A percentile compares a stretch with the other conserved stretches of the same genome.
phyloP scores from a whole-genome alignment of 2,888 invertebrate genomes.

The Meganola albula region DNA sequence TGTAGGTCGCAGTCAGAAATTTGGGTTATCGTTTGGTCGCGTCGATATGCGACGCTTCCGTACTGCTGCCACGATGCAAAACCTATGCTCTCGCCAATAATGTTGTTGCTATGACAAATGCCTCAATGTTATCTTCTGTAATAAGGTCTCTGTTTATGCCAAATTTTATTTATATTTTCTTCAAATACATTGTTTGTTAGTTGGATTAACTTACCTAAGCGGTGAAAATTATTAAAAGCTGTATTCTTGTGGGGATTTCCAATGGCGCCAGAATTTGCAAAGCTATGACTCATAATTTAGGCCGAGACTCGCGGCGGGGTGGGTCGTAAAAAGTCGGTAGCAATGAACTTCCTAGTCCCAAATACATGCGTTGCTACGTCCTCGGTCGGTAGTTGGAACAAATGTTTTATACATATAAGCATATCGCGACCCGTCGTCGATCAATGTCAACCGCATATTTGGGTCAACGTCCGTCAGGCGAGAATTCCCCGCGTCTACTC shows the following conservation, averaged over 20 bases:
- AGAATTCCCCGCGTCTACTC: constrained; percentile 60
- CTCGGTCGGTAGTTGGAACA: constrained; percentile 31
- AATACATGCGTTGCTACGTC: constrained; percentile 44
- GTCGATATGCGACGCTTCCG: constrained; percentile 72
- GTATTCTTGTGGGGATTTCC: too few species aligned
- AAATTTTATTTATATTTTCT: constrained; percentile 38
- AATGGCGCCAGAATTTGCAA: constrained; percentile 24
- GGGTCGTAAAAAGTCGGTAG: constrained; percentile 55
- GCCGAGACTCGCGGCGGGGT: constrained; percentile 48
- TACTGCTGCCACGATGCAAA: constrained; percentile 53
- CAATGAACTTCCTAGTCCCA: constrained; percentile 63
- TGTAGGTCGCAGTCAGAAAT: constrained; percentile 72
- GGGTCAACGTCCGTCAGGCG: constrained; percentile 70
- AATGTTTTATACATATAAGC: constrained; percentile 60
- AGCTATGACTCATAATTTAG: constrained; percentile 47
- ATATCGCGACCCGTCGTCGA: constrained; percentile 69
- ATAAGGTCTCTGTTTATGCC: constrained; percentile 44
- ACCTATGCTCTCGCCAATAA: constrained; percentile 59
- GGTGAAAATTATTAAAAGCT: too few species aligned
- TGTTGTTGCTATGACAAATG: constrained; percentile 42
- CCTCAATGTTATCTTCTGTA: constrained; percentile 43
- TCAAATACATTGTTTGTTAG: too few species aligned
- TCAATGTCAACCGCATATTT: constrained; percentile 76
- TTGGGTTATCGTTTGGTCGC: constrained; percentile 72
- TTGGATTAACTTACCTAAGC: too few species aligned